Conservation (phyloP, 2,797 vertebrate species). For the Cossypha caffra region DNA sequence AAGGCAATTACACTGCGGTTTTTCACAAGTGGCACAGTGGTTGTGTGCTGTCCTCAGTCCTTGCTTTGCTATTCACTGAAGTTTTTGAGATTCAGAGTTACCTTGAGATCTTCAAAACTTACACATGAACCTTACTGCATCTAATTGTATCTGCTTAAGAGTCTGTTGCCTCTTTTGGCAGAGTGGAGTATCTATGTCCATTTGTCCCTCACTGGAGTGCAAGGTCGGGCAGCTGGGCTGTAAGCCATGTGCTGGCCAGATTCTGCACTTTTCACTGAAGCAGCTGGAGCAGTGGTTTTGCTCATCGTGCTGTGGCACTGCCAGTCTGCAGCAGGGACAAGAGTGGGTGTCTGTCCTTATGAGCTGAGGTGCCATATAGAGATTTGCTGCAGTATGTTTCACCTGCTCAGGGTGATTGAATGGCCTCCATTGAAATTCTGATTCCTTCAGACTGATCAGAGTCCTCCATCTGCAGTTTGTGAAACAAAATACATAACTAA, state of each 20-base stretch:
- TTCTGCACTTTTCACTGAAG: not conserved
- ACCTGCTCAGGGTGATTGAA: not conserved
- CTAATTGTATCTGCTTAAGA: not conserved
- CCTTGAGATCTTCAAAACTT: not conserved
- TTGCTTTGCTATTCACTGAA: not conserved
- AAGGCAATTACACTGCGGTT: not conserved
- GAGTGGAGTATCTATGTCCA: rapidly evolving
- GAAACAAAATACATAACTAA: not conserved
- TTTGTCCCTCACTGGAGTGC: not conserved
- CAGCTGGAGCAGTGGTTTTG: not conserved
- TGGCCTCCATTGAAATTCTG: not conserved
- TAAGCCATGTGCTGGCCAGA: rapidly evolving
- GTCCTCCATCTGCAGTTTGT: not conserved
- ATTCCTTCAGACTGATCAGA: not conserved
- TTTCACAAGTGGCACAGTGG: not conserved
- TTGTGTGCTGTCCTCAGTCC: not conserved
- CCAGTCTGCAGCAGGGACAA: not conserved
- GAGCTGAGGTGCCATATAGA: not conserved
- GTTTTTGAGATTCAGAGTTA: not conserved
- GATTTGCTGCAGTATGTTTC: not conserved
- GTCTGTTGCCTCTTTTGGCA: not conserved
- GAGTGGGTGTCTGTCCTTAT: not conserved
- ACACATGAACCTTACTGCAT: not conserved
- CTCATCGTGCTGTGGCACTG: not conserved
- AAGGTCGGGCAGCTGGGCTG: not conserved